Evolutionary conservation across 2,113 vertebrate species (phyloP).

Genomic region (Jaculus jaculus): DNA sequence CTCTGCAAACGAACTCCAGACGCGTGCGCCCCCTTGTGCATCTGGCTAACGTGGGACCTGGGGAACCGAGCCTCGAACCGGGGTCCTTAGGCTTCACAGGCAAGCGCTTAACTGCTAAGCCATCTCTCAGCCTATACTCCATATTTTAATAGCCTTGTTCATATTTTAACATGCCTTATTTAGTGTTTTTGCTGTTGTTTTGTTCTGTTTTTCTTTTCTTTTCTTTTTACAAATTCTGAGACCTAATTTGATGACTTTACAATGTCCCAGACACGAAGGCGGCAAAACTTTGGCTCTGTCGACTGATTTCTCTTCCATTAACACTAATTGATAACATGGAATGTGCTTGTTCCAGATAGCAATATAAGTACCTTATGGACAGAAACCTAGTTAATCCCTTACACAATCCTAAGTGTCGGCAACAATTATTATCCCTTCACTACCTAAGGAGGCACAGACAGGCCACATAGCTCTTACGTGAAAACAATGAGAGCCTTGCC

Average conservation of each 20-base stretch:
- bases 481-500: background rate
- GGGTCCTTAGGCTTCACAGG: too few species aligned
- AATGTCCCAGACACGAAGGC: background rate
- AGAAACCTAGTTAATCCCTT: background rate
- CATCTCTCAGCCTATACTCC: too few species aligned
- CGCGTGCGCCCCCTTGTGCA: too few species aligned
- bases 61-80: too few species aligned
- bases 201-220: too few species aligned
- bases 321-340: too few species aligned
- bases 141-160: background rate
- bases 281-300: background rate
- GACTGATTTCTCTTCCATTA: background rate
- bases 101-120: too few species aligned
- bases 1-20: too few species aligned
- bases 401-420: background rate
- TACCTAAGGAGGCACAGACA: background rate
- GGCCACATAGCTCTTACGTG: background rate
- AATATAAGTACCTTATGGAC: background rate
- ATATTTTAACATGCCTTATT: too few species aligned
- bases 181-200: too few species aligned
- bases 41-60: too few species aligned
- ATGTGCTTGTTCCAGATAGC: background rate
- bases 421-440: background rate
- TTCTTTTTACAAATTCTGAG: background rate
- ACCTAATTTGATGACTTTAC: background rate